Conservation (phyloP, 2,113 vertebrate genomes). For the Vulpes lagopus region DNA sequence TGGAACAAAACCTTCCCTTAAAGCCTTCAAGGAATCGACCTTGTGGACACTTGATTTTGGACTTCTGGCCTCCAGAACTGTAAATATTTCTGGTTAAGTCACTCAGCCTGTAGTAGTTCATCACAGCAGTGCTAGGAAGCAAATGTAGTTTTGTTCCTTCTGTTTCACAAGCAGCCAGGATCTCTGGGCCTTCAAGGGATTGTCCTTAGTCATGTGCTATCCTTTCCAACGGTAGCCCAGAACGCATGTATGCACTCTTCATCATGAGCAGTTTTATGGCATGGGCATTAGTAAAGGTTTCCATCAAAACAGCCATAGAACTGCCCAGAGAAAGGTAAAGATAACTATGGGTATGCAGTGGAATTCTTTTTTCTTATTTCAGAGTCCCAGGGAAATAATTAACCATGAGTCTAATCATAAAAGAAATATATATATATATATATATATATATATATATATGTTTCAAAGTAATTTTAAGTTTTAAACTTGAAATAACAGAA, state of each 20-base stretch:
- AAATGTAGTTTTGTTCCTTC: background rate
- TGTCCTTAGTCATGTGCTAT: background rate
- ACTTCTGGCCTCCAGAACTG: background rate
- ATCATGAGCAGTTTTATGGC: background rate
- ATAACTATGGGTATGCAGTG: background rate
- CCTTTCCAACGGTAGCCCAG: background rate
- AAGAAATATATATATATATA: no score
- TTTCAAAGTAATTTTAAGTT: background rate
- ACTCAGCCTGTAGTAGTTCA: background rate
- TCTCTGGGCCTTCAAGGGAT: background rate
- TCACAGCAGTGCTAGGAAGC: background rate
- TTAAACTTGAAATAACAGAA: slow-evolving; percentile 13
- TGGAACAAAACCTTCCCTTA: background rate
- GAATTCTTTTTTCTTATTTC: background rate
- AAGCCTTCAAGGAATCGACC: background rate
- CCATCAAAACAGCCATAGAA: background rate
- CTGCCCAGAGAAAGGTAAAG: background rate
- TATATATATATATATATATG: background rate
- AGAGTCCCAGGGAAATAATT: background rate
- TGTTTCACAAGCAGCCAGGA: background rate
- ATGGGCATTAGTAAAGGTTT: background rate
- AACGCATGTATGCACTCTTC: background rate
- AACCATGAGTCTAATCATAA: background rate
- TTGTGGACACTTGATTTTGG: background rate
- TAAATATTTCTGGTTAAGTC: background rate